A percentile compares a stretch with the other conserved stretches of the same genome.
Evolutionary conservation across 2,113 vertebrate species (phyloP).

Genomic region (Scolopax mira): DNA sequence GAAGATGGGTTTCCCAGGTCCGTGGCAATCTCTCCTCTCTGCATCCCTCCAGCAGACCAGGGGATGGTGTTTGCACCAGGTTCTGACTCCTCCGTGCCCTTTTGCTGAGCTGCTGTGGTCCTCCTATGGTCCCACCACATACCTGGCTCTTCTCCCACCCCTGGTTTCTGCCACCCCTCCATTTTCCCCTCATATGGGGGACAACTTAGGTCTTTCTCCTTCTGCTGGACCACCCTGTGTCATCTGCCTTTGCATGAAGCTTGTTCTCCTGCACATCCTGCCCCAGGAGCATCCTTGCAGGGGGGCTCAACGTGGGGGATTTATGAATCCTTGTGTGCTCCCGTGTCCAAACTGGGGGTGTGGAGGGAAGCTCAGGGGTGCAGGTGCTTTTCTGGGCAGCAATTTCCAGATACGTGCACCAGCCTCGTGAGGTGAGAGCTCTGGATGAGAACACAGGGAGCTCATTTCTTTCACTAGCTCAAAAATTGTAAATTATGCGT

Average conservation of each 20-base stretch:
- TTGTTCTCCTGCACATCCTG: background rate
- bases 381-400: background rate
- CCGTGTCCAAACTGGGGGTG: accelerated
- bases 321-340: background rate
- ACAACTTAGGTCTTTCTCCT: background rate
- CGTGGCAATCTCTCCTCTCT: background rate
- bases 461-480: background rate
- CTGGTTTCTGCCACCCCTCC: background rate
- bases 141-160: background rate
- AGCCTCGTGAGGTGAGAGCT: background rate
- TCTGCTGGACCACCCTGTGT: accelerated
- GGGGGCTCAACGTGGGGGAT: accelerated
- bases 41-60: background rate
- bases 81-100: background rate
- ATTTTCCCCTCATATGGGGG: background rate
- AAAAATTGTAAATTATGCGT: background rate
- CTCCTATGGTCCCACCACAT: background rate
- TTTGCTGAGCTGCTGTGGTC: background rate
- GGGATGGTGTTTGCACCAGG: background rate
- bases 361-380: accelerated
- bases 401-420: background rate
- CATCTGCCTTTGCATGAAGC: accelerated
- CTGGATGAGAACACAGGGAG: too few relatives aligned
- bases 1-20: background rate
- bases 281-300: background rate